A percentile compares a stretch with the other conserved stretches of the same genome.
phyloP scores from a whole-genome alignment of 2,888 invertebrate species.

The Mesoligia furuncula region DNA sequence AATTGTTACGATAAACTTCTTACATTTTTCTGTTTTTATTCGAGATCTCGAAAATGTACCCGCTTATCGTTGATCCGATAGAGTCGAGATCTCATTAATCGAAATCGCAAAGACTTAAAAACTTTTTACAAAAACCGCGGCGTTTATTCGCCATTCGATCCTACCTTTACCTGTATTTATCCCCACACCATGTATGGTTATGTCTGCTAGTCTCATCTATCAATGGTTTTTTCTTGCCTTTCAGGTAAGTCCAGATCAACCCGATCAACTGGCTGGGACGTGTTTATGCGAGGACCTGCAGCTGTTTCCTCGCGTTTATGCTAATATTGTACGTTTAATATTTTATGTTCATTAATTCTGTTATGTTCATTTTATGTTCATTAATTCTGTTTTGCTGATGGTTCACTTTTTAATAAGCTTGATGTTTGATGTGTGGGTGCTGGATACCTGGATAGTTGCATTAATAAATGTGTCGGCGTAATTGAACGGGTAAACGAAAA shows the following conservation, averaged over 20 bases:
- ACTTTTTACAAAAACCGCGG: slow-evolving; percentile 19
- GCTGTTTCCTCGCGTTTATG: slow-evolving; percentile 64
- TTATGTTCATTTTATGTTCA: slow-evolving; percentile 57
- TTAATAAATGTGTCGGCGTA: slow-evolving; percentile 41
- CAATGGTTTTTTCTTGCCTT: slow-evolving; percentile 71
- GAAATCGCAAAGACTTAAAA: slow-evolving; percentile 26
- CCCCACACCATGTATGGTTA: slow-evolving; percentile 46
- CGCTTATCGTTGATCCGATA: background rate
- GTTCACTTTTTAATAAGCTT: slow-evolving; percentile 49
- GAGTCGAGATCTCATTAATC: slow-evolving; percentile 34
- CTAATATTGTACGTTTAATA: slow-evolving; percentile 61
- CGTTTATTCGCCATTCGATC: slow-evolving; percentile 33
- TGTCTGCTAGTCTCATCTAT: slow-evolving; percentile 65
- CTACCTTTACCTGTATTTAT: slow-evolving; percentile 47
- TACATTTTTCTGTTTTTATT: background rate
- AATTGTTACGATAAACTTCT: background rate
- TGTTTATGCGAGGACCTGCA: slow-evolving; percentile 63
- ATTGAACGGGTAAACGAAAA: slow-evolving; percentile 29
- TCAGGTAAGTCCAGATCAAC: slow-evolving; percentile 73
- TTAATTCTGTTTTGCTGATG: slow-evolving; percentile 53
- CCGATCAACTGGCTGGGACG: slow-evolving; percentile 58
- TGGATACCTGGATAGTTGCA: background rate
- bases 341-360: slow-evolving; percentile 59
- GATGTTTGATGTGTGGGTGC: slow-evolving; percentile 31
- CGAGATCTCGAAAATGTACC: background rate